A percentile compares a stretch with the other conserved stretches of the same genome.
These are phyloP conservation scores for Bos taurus DNA, from an alignment of 2,113 vertebrate species.

Conservation along the genomic window ARS-UCD2.0 NC_037336.1:2931501-2932000, in stretches of 20 bases:
- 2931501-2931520: not conserved
- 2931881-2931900: not conserved
- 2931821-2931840: not conserved
- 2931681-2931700: not conserved
- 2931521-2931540: not conserved
- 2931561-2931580: not conserved
- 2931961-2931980: not conserved
- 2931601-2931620: not conserved
- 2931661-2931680: not conserved
- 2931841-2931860: not conserved
- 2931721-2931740: not conserved
- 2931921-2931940: not conserved
- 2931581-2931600: not conserved
- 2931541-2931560: not conserved
- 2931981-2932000: not conserved
- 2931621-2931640: not conserved
- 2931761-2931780: not conserved
- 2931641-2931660: not conserved
- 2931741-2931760: not conserved
- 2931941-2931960: not conserved
- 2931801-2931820: accelerated
- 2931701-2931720: not conserved
- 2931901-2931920: not conserved
- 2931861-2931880: not conserved
- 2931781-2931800: not conserved